phyloP scores from a whole-genome alignment of 2,888 invertebrate genomes.

The Tridacna crocea region DNA sequence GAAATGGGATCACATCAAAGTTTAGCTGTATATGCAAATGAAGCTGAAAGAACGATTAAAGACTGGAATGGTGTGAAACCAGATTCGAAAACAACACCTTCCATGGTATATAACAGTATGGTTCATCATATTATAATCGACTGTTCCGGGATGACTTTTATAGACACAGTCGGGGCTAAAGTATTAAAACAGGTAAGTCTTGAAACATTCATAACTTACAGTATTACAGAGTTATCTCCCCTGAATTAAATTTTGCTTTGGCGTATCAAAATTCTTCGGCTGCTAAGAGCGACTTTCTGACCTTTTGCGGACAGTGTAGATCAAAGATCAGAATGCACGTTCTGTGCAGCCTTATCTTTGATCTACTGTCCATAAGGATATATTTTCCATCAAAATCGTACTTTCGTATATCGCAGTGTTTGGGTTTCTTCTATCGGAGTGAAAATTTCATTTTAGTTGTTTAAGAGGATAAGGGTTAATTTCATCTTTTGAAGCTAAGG shows the following conservation, averaged over 20 bases:
- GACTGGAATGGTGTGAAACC: conserved; percentile 9
- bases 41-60: neutral
- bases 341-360: too few relatives aligned
- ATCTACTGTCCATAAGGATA: too few relatives aligned
- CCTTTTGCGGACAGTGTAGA: too few relatives aligned
- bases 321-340: too few relatives aligned
- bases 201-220: neutral
- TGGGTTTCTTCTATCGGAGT: too few relatives aligned
- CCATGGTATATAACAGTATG: neutral
- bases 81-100: neutral
- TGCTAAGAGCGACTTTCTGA: too few relatives aligned
- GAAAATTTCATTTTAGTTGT: too few relatives aligned
- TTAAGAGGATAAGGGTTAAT: too few relatives aligned
- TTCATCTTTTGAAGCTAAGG: too few relatives aligned
- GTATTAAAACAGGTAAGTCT: conserved; percentile 75
- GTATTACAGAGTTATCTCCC: neutral
- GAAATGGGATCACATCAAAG: conserved; percentile 32
- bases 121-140: conserved; percentile 81
- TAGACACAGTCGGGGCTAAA: conserved; percentile 81
- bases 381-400: too few relatives aligned
- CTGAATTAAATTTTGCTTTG: neutral
- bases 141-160: conserved; percentile 80
- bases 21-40: conserved; percentile 14
- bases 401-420: too few relatives aligned
- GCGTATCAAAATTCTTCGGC: too few relatives aligned